Conservation (phyloP, 1,140 invertebrate species). For the Ladona fulva region DNA sequence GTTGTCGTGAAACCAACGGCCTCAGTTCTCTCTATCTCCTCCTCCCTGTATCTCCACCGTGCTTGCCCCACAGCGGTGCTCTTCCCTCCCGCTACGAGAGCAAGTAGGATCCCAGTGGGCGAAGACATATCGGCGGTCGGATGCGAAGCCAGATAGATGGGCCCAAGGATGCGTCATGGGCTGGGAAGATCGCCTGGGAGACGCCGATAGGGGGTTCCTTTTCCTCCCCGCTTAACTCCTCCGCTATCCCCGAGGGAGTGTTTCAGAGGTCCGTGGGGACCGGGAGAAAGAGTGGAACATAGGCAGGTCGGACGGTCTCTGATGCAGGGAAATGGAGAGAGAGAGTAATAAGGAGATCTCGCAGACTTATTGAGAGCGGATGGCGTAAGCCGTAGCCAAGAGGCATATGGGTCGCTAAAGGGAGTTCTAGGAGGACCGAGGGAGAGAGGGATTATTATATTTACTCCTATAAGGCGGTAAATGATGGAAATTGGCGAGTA, state of each 20-base stretch:
- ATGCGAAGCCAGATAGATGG: slow-evolving; percentile 7
- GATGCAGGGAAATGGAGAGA: not conserved
- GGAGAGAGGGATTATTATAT: no score
- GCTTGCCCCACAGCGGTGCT: no score
- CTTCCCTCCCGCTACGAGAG: not conserved
- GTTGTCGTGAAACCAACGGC: no score
- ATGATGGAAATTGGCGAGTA: no score
- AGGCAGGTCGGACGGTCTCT: no score
- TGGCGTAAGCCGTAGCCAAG: no score
- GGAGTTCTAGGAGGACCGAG: no score
- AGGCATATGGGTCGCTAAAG: no score
- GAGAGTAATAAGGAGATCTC: not conserved
- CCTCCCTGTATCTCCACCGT: not conserved
- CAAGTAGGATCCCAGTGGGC: not conserved
- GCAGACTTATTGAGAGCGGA: no score
- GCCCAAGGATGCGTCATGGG: slow-evolving; percentile 5
- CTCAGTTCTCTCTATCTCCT: not conserved
- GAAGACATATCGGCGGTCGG: slow-evolving; percentile 6
- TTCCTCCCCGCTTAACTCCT: not conserved
- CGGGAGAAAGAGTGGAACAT: not conserved
- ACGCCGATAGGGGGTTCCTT: not conserved
- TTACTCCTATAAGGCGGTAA: no score
- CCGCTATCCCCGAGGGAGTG: not conserved
- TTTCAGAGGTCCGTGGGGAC: not conserved
- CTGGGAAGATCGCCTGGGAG: not conserved